Conservation (phyloP, 2,888 invertebrate species). For the Hylaea fasciaria region DNA sequence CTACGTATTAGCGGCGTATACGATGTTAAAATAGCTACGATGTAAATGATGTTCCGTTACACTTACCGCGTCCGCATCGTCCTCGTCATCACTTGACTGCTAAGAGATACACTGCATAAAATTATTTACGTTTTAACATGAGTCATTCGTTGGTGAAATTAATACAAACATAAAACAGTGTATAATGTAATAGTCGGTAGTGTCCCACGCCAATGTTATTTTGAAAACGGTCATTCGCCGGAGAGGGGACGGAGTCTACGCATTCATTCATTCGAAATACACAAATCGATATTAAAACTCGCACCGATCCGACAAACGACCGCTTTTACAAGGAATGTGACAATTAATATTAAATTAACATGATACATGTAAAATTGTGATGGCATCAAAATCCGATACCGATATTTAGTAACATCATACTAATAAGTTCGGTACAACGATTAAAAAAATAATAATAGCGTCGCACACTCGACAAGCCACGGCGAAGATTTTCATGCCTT, state of each 20-base stretch:
- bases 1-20: slow-evolving; percentile 39
- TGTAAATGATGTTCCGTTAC: slow-evolving; percentile 29
- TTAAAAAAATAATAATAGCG: neutral
- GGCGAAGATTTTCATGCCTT: slow-evolving; percentile 25
- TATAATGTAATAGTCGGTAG: slow-evolving; percentile 37
- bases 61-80: slow-evolving; percentile 36
- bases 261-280: neutral
- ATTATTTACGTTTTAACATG: slow-evolving; percentile 44
- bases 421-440: neutral
- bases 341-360: slow-evolving; percentile 50
- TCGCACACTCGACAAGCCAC: neutral
- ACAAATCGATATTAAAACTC: slow-evolving; percentile 3
- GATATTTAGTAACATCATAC: neutral
- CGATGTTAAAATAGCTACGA: slow-evolving; percentile 33
- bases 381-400: slow-evolving; percentile 53
- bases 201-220: slow-evolving; percentile 44
- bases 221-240: slow-evolving; percentile 37
- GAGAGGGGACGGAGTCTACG: slow-evolving; percentile 2
- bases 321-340: slow-evolving; percentile 62
- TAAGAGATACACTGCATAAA: slow-evolving; percentile 46
- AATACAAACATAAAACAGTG: slow-evolving; percentile 41
- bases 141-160: slow-evolving; percentile 39
- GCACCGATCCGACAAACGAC: slow-evolving; percentile 47
- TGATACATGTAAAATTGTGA: slow-evolving; percentile 50
- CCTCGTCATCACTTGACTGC: slow-evolving; percentile 41